Evolutionary conservation across 2,888 invertebrate species (phyloP).

Genomic region (Rhagium mordax): DNA sequence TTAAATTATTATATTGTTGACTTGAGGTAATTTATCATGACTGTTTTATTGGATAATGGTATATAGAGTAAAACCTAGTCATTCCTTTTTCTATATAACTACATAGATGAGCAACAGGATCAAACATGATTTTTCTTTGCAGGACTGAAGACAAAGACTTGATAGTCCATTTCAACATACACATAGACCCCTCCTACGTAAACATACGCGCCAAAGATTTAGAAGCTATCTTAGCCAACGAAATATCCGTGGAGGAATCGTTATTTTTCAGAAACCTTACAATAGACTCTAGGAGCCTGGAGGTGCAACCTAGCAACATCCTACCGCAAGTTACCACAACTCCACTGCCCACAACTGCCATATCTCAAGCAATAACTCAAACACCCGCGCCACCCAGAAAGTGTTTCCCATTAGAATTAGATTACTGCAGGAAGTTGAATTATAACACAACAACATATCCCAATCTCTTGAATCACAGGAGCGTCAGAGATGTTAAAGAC

Average conservation of each 20-base stretch:
- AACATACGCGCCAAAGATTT: constrained; percentile 78
- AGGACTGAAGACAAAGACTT: constrained; percentile 81
- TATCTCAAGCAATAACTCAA: constrained; percentile 70
- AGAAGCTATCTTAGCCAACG: constrained; percentile 77
- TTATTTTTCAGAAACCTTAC: constrained; percentile 78
- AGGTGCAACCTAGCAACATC: constrained; percentile 73
- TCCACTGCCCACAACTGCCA: constrained; percentile 62
- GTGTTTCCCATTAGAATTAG: constrained; percentile 78
- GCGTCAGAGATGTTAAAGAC: constrained; percentile 76
- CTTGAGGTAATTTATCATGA: not conserved
- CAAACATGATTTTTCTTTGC: no score
- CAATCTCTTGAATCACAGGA: constrained; percentile 81
- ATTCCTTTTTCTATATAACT: no score
- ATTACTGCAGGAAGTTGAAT: constrained; percentile 80
- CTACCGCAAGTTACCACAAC: constrained; percentile 66
- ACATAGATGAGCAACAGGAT: no score
- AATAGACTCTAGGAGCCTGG: constrained; percentile 77
- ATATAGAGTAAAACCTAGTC: not conserved
- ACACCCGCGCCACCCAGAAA: constrained; percentile 77
- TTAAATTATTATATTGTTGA: constrained; percentile 16
- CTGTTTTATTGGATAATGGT: constrained; percentile 1
- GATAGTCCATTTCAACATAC: constrained; percentile 88
- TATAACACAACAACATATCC: constrained; percentile 90
- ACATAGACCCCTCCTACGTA: constrained; percentile 79
- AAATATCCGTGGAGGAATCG: constrained; percentile 75